A percentile compares a stretch with the other conserved stretches of the same genome.
phyloP scores from a whole-genome alignment of 2,888 invertebrate species.

The Melanargia galathea region DNA sequence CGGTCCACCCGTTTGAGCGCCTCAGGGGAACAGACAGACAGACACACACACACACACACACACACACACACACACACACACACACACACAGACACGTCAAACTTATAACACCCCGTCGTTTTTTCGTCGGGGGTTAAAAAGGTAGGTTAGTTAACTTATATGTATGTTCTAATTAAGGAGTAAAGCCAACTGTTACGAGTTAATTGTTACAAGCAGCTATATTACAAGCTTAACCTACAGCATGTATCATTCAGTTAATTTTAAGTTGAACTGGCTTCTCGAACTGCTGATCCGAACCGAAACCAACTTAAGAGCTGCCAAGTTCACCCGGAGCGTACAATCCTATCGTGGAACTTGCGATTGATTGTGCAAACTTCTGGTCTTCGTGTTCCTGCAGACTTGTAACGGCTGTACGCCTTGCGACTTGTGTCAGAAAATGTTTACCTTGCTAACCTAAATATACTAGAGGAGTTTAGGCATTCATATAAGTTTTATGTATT shows the following conservation, averaged over 20 bases:
- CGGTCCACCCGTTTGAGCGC: too few species aligned
- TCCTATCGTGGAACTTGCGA: conserved; percentile 43
- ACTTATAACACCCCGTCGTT: too few species aligned
- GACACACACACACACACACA: too few species aligned
- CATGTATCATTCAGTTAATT: conserved; percentile 27
- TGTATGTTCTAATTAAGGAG: too few species aligned
- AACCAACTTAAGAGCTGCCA: conserved; percentile 40
- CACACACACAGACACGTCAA: too few species aligned
- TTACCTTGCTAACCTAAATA: conserved; percentile 42
- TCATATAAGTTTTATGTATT: not conserved
- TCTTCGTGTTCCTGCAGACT: conserved; percentile 28
- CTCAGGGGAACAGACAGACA: too few species aligned
- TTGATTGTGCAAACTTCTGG: conserved; percentile 45
- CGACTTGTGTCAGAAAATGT: conserved; percentile 42
- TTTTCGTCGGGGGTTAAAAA: too few species aligned
- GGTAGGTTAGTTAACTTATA: too few species aligned
- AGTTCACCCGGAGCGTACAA: conserved; percentile 42
- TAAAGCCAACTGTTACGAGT: not conserved
- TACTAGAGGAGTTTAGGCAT: conserved; percentile 1
- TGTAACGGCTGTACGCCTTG: conserved; percentile 39
- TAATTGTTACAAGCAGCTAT: not conserved
- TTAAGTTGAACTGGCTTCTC: conserved; percentile 39
- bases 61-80: too few species aligned
- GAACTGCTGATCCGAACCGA: conserved; percentile 40
- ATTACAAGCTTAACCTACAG: not conserved